Conservation (phyloP, 53 echinoderm and acorn worm species). For the Echinometra lucunter region DNA sequence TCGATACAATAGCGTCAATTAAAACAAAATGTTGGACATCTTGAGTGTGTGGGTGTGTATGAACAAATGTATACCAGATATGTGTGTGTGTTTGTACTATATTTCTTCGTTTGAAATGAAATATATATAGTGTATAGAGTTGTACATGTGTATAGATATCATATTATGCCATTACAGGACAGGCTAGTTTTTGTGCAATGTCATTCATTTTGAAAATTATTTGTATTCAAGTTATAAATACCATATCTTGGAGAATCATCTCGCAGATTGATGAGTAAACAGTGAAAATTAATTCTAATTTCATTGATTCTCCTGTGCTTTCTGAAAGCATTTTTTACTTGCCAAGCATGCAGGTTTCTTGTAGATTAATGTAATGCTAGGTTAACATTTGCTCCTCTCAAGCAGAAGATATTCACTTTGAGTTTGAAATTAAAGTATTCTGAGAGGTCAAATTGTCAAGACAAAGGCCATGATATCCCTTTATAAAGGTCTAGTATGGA, state of each 20-base stretch:
- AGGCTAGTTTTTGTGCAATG: constrained; percentile 55
- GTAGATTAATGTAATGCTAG: neutral
- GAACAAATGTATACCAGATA: neutral
- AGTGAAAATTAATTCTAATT: neutral
- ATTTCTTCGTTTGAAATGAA: constrained; percentile 38
- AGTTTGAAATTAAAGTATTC: neutral
- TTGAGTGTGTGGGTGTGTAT: constrained; percentile 41
- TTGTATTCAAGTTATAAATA: neutral
- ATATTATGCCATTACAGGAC: constrained; percentile 48
- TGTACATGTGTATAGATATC: constrained; percentile 52
- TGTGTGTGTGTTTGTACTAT: constrained; percentile 43
- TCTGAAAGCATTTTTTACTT: constrained; percentile 3
- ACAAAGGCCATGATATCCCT: neutral
- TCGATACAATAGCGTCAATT: constrained; percentile 19
- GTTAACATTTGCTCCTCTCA: neutral
- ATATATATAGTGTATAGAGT: constrained; percentile 50
- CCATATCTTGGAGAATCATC: neutral
- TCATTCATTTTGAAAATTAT: neutral
- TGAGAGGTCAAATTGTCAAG: neutral
- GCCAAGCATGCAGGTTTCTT: constrained; percentile 15
- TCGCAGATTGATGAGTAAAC: neutral
- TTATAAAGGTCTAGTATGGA: neutral
- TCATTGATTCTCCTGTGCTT: neutral
- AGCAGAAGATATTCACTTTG: neutral
- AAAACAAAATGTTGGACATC: neutral